Evolutionary conservation across 2,888 invertebrate genomes (phyloP).

Genomic region (Protophormia terraenovae): DNA sequence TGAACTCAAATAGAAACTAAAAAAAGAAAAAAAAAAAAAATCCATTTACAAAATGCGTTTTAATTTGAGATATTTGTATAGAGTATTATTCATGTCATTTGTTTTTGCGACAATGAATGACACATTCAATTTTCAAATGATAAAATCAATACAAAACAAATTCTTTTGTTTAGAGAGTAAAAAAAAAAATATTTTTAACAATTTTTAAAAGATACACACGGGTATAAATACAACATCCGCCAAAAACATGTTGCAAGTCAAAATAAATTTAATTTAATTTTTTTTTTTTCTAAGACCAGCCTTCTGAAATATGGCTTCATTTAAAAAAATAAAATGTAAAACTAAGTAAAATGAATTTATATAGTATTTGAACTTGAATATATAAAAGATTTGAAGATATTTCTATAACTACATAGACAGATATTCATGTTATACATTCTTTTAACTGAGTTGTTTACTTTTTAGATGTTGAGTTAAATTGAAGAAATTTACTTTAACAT

Average conservation of each 20-base stretch:
- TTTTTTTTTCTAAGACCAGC: not conserved
- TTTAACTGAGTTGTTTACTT: slow-evolving; percentile 9
- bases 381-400: not conserved
- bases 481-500: slow-evolving; percentile 30
- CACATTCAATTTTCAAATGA: slow-evolving; percentile 57
- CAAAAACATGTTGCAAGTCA: slow-evolving; percentile 49
- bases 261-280: slow-evolving; percentile 50
- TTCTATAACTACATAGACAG: not conserved
- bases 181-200: not conserved
- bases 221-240: slow-evolving; percentile 1
- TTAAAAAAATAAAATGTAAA: not conserved
- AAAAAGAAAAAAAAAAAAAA: not conserved
- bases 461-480: slow-evolving; percentile 22
- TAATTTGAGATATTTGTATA: slow-evolving; percentile 31
- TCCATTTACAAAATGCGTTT: slow-evolving; percentile 35
- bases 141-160: slow-evolving; percentile 15
- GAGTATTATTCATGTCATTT: slow-evolving; percentile 15
- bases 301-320: slow-evolving; percentile 10
- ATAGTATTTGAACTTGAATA: slow-evolving; percentile 36
- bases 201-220: not conserved
- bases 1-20: too few relatives aligned
- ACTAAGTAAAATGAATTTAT: slow-evolving; percentile 21
- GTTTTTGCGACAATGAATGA: slow-evolving; percentile 22
- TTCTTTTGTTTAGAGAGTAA: not conserved
- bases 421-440: not conserved